Percentiles rank a stretch among this genome's conserved stretches.
phyloP scores from a whole-genome alignment of 2,888 invertebrate genomes.

The Trimorus sp. region DNA sequence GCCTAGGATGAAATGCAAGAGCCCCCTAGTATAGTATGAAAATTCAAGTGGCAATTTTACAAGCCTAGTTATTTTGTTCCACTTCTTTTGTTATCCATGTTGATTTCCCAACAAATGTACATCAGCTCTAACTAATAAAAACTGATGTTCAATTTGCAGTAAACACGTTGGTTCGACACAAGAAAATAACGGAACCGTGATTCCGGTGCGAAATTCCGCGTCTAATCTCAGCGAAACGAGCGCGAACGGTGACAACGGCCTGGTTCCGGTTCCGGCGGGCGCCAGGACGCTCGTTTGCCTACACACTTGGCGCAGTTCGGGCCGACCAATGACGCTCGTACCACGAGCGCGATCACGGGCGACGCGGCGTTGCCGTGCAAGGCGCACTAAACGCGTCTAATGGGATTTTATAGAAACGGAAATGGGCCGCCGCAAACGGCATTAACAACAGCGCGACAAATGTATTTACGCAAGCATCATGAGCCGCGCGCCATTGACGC shows the following conservation, averaged over 20 bases:
- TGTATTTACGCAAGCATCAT: constrained; percentile 41
- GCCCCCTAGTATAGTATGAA: no score
- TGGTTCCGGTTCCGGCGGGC: constrained; percentile 7
- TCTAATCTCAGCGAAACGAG: constrained; percentile 12
- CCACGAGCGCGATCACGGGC: constrained; percentile 46
- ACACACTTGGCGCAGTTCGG: constrained; percentile 19
- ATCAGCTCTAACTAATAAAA: no score
- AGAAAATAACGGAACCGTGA: no score
- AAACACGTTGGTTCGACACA: no score
- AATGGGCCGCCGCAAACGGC: constrained; percentile 46
- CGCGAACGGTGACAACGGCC: constrained; percentile 2
- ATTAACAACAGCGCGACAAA: constrained; percentile 44
- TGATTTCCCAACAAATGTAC: no score
- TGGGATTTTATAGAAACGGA: constrained; percentile 57
- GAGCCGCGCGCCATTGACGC: constrained; percentile 21
- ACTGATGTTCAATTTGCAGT: no score
- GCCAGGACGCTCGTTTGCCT: constrained; percentile 33
- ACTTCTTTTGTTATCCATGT: no score
- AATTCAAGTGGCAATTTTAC: no score
- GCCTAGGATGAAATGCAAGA: no score
- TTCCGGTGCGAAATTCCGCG: background rate
- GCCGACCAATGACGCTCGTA: constrained; percentile 56
- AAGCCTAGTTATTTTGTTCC: no score
- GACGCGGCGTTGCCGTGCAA: constrained; percentile 27
- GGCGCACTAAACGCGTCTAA: constrained; percentile 52